Percentiles rank a stretch among this genome's conserved stretches.
Conservation (phyloP, 2,888 invertebrate species). For the Volucella bombylans region DNA sequence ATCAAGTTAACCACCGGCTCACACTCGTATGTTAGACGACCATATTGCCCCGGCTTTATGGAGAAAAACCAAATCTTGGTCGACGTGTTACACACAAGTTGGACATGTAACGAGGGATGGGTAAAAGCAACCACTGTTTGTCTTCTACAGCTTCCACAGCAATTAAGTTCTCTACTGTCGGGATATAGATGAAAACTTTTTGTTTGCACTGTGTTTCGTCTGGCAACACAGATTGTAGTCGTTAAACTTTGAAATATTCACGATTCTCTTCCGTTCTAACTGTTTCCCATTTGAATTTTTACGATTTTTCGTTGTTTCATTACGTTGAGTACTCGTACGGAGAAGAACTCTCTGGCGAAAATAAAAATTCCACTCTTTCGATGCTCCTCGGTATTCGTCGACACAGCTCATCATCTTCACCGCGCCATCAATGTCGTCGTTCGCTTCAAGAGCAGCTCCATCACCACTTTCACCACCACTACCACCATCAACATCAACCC, state of each 20-base stretch:
- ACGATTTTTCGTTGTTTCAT: slow-evolving; percentile 58
- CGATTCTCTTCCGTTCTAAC: slow-evolving; percentile 45
- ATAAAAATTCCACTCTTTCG: slow-evolving; percentile 43
- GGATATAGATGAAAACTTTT: slow-evolving; percentile 29
- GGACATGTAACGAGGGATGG: too few species aligned
- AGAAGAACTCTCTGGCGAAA: slow-evolving; percentile 42
- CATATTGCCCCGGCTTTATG: too few species aligned
- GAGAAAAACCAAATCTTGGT: too few species aligned
- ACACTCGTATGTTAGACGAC: too few species aligned
- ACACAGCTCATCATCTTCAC: slow-evolving; percentile 54
- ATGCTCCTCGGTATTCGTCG: slow-evolving; percentile 1
- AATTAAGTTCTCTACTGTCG: neutral
- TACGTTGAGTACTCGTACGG: slow-evolving; percentile 14
- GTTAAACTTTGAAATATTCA: slow-evolving; percentile 50
- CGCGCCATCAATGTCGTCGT: slow-evolving; percentile 1
- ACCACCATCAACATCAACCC: slow-evolving; percentile 29
- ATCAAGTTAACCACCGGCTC: too few species aligned
- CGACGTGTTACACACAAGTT: too few species aligned
- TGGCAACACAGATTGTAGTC: slow-evolving; percentile 59
- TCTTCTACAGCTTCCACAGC: too few species aligned
- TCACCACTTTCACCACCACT: slow-evolving; percentile 8
- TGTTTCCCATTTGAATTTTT: slow-evolving; percentile 64
- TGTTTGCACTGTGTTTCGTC: slow-evolving; percentile 32
- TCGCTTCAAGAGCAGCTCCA: slow-evolving; percentile 1
- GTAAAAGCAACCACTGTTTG: too few species aligned